Evolutionary conservation across 2,113 vertebrate genomes (phyloP).

Genomic region (Puntigrus tetrazona): DNA sequence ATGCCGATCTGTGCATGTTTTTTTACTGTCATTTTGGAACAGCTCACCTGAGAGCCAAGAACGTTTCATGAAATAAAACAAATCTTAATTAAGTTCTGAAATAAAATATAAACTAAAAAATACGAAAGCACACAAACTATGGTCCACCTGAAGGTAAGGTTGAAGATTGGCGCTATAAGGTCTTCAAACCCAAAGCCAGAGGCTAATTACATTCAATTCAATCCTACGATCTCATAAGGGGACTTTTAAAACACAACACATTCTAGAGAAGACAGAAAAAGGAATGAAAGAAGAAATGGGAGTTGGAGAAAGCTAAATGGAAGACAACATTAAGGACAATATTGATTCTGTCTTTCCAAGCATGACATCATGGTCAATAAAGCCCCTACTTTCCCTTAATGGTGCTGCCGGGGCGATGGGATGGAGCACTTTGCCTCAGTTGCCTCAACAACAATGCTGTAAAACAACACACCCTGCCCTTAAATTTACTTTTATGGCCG

Average conservation of each 20-base stretch:
- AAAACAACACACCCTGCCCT: slow-evolving; percentile 44
- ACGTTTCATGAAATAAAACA: no score
- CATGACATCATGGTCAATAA: slow-evolving; percentile 66
- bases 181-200: slow-evolving; percentile 36
- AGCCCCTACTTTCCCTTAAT: slow-evolving; percentile 55
- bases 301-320: slow-evolving; percentile 57
- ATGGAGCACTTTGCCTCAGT: slow-evolving; percentile 50
- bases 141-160: slow-evolving; percentile 13
- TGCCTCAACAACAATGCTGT: slow-evolving; percentile 59
- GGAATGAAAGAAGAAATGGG: slow-evolving; percentile 49
- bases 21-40: no score
- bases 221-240: background rate
- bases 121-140: background rate
- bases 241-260: slow-evolving; percentile 43
- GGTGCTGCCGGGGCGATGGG: slow-evolving; percentile 59
- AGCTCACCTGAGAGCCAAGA: no score
- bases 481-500: slow-evolving; percentile 55
- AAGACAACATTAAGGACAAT: slow-evolving; percentile 64
- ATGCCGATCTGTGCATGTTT: no score
- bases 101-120: no score
- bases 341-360: slow-evolving; percentile 66
- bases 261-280: slow-evolving; percentile 44
- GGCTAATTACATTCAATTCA: slow-evolving; percentile 22
- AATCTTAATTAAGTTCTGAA: no score
- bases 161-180: slow-evolving; percentile 4